phyloP scores from a whole-genome alignment of 2,888 invertebrate species.

The Neelides folsomi region DNA sequence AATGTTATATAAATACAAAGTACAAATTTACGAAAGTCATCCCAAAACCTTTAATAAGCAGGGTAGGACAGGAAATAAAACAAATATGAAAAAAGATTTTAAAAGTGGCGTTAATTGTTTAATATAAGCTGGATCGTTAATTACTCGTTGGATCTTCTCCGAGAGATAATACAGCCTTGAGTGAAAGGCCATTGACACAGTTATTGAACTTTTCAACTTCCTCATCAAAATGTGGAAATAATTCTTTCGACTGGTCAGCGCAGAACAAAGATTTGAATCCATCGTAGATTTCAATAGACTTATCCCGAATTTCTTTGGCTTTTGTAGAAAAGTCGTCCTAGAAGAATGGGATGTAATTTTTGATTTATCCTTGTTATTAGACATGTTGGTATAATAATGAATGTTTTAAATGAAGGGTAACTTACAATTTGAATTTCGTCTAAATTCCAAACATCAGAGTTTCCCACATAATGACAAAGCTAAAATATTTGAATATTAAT shows the following conservation, averaged over 20 bases:
- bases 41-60: background rate
- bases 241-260: constrained; percentile 10
- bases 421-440: constrained; percentile 45
- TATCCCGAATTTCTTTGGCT: constrained; percentile 54
- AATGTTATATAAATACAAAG: too few relatives aligned
- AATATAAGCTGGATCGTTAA: background rate
- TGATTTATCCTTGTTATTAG: constrained; percentile 1
- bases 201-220: constrained; percentile 53
- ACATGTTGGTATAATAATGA: too few relatives aligned
- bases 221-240: constrained; percentile 14
- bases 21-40: too few relatives aligned
- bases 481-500: constrained; percentile 32
- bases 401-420: too few relatives aligned
- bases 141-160: constrained; percentile 46
- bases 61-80: background rate
- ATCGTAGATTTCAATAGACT: constrained; percentile 50
- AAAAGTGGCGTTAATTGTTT: background rate
- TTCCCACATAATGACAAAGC: constrained; percentile 65
- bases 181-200: constrained; percentile 49
- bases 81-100: background rate
- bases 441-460: constrained; percentile 58
- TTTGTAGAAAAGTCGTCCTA: constrained; percentile 49
- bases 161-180: constrained; percentile 48
- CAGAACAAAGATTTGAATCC: constrained; percentile 41
- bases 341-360: constrained; percentile 15